Conservation (phyloP, 2,113 vertebrate species). For the Lepisosteus oculatus region DNA sequence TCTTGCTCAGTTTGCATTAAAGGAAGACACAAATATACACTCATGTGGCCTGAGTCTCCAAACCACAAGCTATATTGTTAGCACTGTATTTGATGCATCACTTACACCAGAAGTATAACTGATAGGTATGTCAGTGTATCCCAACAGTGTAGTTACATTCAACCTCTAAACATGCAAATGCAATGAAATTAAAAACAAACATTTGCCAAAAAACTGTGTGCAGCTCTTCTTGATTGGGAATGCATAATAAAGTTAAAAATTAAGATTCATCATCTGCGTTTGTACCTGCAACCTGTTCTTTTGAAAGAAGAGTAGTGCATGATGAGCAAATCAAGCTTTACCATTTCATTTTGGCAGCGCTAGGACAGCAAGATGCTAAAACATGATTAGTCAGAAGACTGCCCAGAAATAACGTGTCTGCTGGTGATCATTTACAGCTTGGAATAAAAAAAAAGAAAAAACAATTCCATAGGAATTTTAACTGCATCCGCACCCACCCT, state of each 20-base stretch:
- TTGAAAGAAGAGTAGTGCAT: too few species aligned
- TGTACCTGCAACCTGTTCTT: too few species aligned
- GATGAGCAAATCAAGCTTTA: too few species aligned
- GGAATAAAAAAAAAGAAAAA: constrained; percentile 38
- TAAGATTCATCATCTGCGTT: too few species aligned
- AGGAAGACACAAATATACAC: constrained; percentile 22
- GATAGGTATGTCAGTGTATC: not conserved
- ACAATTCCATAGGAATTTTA: constrained; percentile 93
- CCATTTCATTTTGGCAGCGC: not conserved
- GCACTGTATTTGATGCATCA: constrained; percentile 1
- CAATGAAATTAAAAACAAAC: constrained; percentile 1
- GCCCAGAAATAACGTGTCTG: constrained; percentile 7
- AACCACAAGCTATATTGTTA: not conserved
- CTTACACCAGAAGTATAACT: too few species aligned
- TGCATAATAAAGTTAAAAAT: too few species aligned
- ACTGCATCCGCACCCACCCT: constrained; percentile 39
- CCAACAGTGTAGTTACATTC: not conserved
- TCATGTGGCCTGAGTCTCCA: constrained; percentile 6
- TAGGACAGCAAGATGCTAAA: not conserved
- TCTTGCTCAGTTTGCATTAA: not conserved
- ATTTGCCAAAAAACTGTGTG: not conserved
- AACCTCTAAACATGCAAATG: constrained; percentile 17
- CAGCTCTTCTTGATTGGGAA: not conserved
- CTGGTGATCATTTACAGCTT: constrained; percentile 12
- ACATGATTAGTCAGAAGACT: constrained; percentile 8